Base-by-base conservation (phyloP, 2,797 vertebrate species). In the Varecia variegata region DNA sequence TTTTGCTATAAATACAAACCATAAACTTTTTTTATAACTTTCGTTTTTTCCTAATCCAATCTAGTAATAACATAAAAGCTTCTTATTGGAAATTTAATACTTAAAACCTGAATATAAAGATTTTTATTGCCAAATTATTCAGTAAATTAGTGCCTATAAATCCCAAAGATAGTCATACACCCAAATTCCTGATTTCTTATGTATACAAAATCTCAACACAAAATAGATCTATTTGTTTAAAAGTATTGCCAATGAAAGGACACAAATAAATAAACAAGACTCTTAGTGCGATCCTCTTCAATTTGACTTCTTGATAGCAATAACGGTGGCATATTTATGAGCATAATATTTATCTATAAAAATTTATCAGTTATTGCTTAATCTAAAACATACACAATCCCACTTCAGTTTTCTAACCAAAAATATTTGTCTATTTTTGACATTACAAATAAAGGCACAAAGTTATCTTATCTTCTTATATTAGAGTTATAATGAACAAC, bases 401-500 rank as follows among this genome's bases (percentile, higher is more conserved):
- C 30, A 88, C 14, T 83, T 95, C 40, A n/a, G 40, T 93, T 91
- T 95, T 84, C 62, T 70, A 60, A 94, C 7, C 3, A 45, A 40
- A 62, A 71, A 88, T 62, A 3, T 68, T 56, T 92, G 62, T 27
- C 68, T 88, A 38, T 13, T 87, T 43, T 68, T 87, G n/a, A 85
- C n/a, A 92, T 82, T 93, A 94, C 89, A 90, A 81, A n/a, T 47
- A 93, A 88, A 92, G 71, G 50, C 30, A 84, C 40, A 71, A 84
- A 84, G 68, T 58, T 52, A 94, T 50, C 60, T 81, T 50, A 94
- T 50, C 67, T 81, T 88, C 52, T 56, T 80, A 7, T 5, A 70
- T 10, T 73, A 1, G 35, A 58, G 81, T 50, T 92, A 21, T 30
- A 95, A 74, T 25, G 27, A 87, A 32, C 81, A 84, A 13, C 4